Evolutionary conservation across 2,888 invertebrate genomes (phyloP).

Genomic region (Abrostola tripartita): DNA sequence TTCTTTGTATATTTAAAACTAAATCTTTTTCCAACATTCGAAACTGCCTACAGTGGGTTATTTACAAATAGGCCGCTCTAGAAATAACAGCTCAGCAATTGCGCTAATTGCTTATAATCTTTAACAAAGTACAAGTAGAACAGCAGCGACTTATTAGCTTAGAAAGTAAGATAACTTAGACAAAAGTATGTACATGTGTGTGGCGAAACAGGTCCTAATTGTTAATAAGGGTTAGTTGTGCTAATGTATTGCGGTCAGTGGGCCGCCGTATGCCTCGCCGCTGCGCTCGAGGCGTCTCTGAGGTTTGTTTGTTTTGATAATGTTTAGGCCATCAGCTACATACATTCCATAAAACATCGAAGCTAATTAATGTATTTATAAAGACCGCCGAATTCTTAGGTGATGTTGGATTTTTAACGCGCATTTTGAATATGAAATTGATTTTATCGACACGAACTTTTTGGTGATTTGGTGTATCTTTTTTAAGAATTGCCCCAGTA

Average conservation of each 20-base stretch:
- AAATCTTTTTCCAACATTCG: too few relatives aligned
- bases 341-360: neutral
- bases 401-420: neutral
- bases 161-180: too few relatives aligned
- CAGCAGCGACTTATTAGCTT: too few relatives aligned
- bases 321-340: slow-evolving; percentile 1
- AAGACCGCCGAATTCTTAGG: neutral
- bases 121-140: too few relatives aligned
- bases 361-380: neutral
- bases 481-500: too few relatives aligned
- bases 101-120: too few relatives aligned
- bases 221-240: neutral
- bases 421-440: neutral
- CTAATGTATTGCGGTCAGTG: neutral
- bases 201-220: slow-evolving; percentile 9
- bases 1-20: too few relatives aligned
- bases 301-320: slow-evolving; percentile 29
- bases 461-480: too few relatives aligned
- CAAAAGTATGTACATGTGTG: neutral
- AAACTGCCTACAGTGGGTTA: too few relatives aligned
- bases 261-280: slow-evolving; percentile 34
- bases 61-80: too few relatives aligned
- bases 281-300: slow-evolving; percentile 42
- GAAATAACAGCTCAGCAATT: too few relatives aligned
- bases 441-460: neutral